These are phyloP conservation scores for Anorthoa munda DNA, from an alignment of 2,888 invertebrate species.

Conservation along the genomic window DNA sequence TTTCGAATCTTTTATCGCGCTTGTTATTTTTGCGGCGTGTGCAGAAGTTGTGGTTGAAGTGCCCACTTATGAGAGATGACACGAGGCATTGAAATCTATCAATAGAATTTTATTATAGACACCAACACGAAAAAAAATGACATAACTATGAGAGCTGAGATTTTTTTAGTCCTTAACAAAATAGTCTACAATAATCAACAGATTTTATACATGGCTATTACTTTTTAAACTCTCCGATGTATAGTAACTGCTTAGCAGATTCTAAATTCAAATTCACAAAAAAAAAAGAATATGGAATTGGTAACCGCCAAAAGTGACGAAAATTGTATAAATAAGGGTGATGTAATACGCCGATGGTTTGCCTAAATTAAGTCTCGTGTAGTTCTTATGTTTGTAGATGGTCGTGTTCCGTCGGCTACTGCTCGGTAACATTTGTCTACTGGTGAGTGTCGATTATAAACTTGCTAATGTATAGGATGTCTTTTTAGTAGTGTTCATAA, in stretches of 20 bases:
- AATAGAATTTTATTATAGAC: conserved; percentile 18
- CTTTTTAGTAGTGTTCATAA: background rate
- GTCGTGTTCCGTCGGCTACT: conserved; percentile 25
- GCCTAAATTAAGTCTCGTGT: background rate
- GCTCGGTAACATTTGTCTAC: background rate
- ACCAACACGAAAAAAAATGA: conserved; percentile 8
- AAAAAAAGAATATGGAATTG: no score
- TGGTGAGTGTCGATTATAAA: background rate
- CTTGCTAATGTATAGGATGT: background rate
- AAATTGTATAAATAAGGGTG: no score
- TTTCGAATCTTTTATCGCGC: conserved; percentile 68
- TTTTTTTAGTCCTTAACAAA: background rate
- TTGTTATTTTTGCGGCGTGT: conserved; percentile 60
- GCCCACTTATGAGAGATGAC: conserved; percentile 34
- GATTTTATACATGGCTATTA: background rate
- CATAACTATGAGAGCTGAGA: background rate
- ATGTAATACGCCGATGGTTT: background rate
- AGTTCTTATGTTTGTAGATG: background rate
- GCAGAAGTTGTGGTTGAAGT: conserved; percentile 38
- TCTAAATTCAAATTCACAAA: no score
- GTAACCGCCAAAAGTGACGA: no score
- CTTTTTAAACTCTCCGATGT: no score
- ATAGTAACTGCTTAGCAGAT: no score
- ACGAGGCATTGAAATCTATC: conserved; percentile 10
- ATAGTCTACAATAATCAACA: background rate